Base-by-base conservation (phyloP, 1,140 invertebrate genomes). In the Asobara japonica region DNA sequence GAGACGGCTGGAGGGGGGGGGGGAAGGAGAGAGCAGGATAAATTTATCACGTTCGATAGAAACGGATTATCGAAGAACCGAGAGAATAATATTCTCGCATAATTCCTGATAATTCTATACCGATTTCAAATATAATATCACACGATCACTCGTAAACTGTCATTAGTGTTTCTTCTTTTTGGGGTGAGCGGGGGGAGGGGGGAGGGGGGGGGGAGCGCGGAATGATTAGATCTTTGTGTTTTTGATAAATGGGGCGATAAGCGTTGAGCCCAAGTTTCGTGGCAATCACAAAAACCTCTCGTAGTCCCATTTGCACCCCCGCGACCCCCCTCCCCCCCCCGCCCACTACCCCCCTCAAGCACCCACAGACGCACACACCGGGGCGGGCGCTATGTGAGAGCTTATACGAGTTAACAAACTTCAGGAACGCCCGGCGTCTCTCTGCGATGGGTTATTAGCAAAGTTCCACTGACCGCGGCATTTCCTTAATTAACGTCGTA, bases 321-420 rank as follows among this genome's bases (percentile, higher is more conserved):
- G n/a, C 33, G 27, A 38, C 69, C 67, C 27, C 16, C 67, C 67
- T 64, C 61, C 20, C 45, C 8, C 20, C 20, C 11, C 11, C 31
- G 11, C 31, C 31, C 31, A 36, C 31, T 11, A 6, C 31, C 31
- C 31, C 25, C 8, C 16, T 16, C 13, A 30, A 1, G 5, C 11
- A 5, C 11, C 31, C 5, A 11, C 5, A 36, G 11, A 36, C 6
- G 22, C 0, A 67, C 16, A 48, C 10, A 60, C 22, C 33, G 38
- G 25, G 31, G 38, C 29, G n/a, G 6, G 27, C 33, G 36, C 29
- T 22, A 18, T 69, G 51, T 68, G 73, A 74, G 62, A 77, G 74
- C 78, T 78, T 80, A 75, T 74, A 80, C 78, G 76, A 82, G 79
- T 82, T 82, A 81, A 79, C 72, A 82, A 82, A 82, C 75, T 82